Base-by-base conservation (phyloP, 2,113 vertebrate genomes). In the Lagopus muta region DNA sequence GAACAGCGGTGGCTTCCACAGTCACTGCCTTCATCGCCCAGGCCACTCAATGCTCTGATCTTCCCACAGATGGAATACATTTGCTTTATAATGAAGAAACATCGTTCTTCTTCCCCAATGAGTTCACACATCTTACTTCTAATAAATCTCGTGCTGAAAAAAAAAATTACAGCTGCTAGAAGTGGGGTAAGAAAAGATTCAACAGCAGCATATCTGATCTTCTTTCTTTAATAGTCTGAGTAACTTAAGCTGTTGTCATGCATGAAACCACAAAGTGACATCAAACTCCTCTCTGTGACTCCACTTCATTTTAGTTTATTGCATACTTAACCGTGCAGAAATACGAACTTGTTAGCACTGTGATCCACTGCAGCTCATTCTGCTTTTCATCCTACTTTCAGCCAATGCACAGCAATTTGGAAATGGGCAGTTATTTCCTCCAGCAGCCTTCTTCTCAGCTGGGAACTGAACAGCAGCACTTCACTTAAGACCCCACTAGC, bases 1-100 rank as follows among this genome's bases (percentile, higher is more conserved):
- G 18, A 82, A 38, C n/a, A 65, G 18, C 0, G 7, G 25, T 10
- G 24, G 28, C 25, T 76, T 62, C 25, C 21, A 70, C 28, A 6
- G 55, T 13, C 38, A 25, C 7, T 5, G 48, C 25, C 34, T 32
- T 64, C 73, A 20, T 32, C 10, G 11, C 54, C 75, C 32, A 36
- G 47, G 28, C 30, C 45, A 10, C 20, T 5, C 22, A 9, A 34
- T 21, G 16, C 24, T 75, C 15, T 24, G 22, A 4, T 25, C 21
- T 25, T 54, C 22, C 14, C 14, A 43, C 8, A 0, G 1, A 3
- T 18, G 34, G 76, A 80, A 50, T 3, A 24, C 0, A 0, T 38
- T 87, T 74, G 4, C 22, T 69, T 32, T 30, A 21, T 32, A 55
- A 21, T 3, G 65, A 42, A 12, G 50, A 76, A 32, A 38, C 3